These are phyloP conservation scores for Alsophila aescularia DNA, from an alignment of 2,888 invertebrate species.

Conservation along the genomic window DNA sequence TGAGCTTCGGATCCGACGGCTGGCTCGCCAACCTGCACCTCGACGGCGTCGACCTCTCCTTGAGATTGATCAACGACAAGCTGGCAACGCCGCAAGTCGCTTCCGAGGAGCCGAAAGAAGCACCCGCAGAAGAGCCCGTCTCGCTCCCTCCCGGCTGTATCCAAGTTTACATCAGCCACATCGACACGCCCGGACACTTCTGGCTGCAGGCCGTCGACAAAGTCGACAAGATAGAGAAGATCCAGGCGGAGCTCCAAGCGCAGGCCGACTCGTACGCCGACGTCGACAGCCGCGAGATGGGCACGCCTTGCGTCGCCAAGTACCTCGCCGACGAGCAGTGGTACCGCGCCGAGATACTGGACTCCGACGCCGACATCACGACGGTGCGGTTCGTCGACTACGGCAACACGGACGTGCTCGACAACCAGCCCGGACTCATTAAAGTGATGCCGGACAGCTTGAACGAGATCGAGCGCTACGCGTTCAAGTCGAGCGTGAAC, in stretches of 20 bases:
- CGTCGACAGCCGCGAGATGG: slow-evolving; percentile 84
- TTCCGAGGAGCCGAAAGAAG: slow-evolving; percentile 50
- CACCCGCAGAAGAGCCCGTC: slow-evolving; percentile 55
- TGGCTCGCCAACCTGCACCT: slow-evolving; percentile 84
- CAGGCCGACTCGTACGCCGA: slow-evolving; percentile 79
- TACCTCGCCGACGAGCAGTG: slow-evolving; percentile 93
- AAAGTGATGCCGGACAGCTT: slow-evolving; percentile 86
- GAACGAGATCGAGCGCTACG: slow-evolving; percentile 82
- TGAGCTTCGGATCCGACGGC: slow-evolving; percentile 79
- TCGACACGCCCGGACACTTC: slow-evolving; percentile 90
- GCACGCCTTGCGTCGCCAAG: slow-evolving; percentile 89
- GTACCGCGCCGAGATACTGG: slow-evolving; percentile 96
- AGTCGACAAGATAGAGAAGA: slow-evolving; percentile 79
- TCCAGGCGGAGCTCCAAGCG: slow-evolving; percentile 87
- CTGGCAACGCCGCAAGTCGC: slow-evolving; percentile 64
- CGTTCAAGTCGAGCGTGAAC: slow-evolving; percentile 87
- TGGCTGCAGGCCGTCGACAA: slow-evolving; percentile 88
- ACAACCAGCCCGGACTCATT: slow-evolving; percentile 85
- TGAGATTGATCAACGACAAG: slow-evolving; percentile 74
- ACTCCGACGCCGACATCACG: slow-evolving; percentile 89
- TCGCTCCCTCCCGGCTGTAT: slow-evolving; percentile 67
- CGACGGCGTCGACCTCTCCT: slow-evolving; percentile 79
- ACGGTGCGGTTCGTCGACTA: slow-evolving; percentile 91
- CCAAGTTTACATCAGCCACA: slow-evolving; percentile 87
- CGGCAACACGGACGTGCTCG: slow-evolving; percentile 90